A percentile compares a stretch with the other conserved stretches of the same genome.
phyloP scores from a whole-genome alignment of 1,140 invertebrate species.

The Steinernema khuongi region DNA sequence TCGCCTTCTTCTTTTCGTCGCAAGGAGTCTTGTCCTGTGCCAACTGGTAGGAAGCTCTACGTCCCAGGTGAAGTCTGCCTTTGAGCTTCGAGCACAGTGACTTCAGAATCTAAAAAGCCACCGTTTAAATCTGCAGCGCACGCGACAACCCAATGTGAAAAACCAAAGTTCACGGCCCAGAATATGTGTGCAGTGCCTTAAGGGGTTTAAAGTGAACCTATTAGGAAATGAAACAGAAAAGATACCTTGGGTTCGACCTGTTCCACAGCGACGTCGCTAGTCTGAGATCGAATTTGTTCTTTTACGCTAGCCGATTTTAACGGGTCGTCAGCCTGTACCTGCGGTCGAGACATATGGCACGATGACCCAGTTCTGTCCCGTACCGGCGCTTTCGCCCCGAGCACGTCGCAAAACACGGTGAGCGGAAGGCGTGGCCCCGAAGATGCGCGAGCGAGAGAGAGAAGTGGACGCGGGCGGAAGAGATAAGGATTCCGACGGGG shows the following conservation, averaged over 20 bases:
- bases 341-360: conserved; percentile 16
- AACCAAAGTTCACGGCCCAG: neutral
- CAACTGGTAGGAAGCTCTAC: neutral
- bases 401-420: conserved; percentile 14
- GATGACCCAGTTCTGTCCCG: conserved; percentile 14
- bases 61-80: conserved; percentile 21
- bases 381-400: conserved; percentile 7
- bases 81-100: conserved; percentile 17
- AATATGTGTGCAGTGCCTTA: neutral
- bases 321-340: conserved; percentile 16
- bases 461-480: neutral
- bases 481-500: neutral
- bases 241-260: conserved; percentile 12
- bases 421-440: conserved; percentile 14
- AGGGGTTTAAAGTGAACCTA: neutral
- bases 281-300: conserved; percentile 17
- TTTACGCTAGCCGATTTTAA: conserved; percentile 15
- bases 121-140: neutral
- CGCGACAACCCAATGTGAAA: neutral
- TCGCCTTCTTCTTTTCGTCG: conserved; percentile 22
- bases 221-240: conserved; percentile 13
- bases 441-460: conserved; percentile 3
- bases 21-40: neutral
- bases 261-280: conserved; percentile 12
- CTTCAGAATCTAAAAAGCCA: neutral